Percentiles rank a stretch among this genome's conserved stretches.
Conservation (phyloP, 2,888 invertebrate species). For the Esperia sulphurella region DNA sequence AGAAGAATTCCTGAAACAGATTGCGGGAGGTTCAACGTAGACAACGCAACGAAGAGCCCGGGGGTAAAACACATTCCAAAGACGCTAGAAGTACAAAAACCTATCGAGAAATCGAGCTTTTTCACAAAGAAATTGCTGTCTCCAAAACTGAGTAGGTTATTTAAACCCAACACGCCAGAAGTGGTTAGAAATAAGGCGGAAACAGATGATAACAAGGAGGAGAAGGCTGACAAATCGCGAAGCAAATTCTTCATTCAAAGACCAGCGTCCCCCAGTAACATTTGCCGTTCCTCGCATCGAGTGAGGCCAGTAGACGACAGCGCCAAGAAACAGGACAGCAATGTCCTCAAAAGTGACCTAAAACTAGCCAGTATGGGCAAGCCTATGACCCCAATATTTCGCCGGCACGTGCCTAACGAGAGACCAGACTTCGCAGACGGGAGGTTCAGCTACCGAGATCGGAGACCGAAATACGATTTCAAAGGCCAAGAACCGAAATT, state of each 20-base stretch:
- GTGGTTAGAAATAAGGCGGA: conserved; percentile 38
- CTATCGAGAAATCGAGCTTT: conserved; percentile 48
- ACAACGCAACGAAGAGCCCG: conserved; percentile 39
- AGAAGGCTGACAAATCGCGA: conserved; percentile 43
- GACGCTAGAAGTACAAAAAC: conserved; percentile 27
- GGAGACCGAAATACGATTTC: conserved; percentile 34
- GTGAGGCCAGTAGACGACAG: conserved; percentile 41
- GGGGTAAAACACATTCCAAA: conserved; percentile 48
- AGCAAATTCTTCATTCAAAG: conserved; percentile 67
- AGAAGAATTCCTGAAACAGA: conserved; percentile 46
- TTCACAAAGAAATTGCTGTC: conserved; percentile 64
- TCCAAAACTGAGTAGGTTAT: conserved; percentile 63
- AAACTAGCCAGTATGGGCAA: conserved; percentile 65
- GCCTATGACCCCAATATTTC: conserved; percentile 71
- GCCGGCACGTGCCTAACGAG: conserved; percentile 46
- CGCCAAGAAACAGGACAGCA: conserved; percentile 22
- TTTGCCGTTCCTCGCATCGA: conserved; percentile 42
- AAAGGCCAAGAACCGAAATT: conserved; percentile 37
- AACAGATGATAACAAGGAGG: conserved; percentile 29
- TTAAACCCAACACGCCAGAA: conserved; percentile 54
- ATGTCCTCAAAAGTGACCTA: conserved; percentile 56
- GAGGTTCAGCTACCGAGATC: conserved; percentile 62
- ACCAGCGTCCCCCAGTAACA: conserved; percentile 47
- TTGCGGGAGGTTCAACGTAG: conserved; percentile 48
- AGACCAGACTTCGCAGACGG: conserved; percentile 55